Conservation (phyloP, 2,113 vertebrate genomes). For the Corythornis madagascariensis region DNA sequence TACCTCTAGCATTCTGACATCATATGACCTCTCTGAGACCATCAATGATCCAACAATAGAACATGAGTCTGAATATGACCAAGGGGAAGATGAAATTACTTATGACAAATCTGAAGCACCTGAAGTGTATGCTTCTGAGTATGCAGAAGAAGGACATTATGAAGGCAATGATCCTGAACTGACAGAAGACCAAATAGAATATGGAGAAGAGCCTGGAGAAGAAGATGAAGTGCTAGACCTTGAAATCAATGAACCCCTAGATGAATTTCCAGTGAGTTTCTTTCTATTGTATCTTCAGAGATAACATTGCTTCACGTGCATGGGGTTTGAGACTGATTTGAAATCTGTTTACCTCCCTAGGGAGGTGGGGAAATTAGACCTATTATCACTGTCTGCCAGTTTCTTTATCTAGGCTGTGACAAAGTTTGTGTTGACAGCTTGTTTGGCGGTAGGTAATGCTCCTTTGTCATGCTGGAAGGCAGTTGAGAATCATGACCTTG, state of each 20-base stretch:
- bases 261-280: slow-evolving; percentile 95
- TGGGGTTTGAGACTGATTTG: slow-evolving; percentile 75
- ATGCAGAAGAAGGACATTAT: slow-evolving; percentile 80
- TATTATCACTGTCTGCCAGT: slow-evolving; percentile 92
- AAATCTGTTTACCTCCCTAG: slow-evolving; percentile 83
- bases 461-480: slow-evolving; percentile 84
- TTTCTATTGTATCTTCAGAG: slow-evolving; percentile 78
- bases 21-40: slow-evolving; percentile 78
- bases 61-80: slow-evolving; percentile 79
- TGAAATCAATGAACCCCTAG: slow-evolving; percentile 93
- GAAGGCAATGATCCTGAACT: slow-evolving; percentile 78
- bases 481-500: slow-evolving; percentile 89
- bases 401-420: slow-evolving; percentile 94
- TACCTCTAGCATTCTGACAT: slow-evolving; percentile 76
- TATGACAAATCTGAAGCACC: slow-evolving; percentile 79
- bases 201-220: slow-evolving; percentile 79
- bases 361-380: slow-evolving; percentile 86
- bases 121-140: slow-evolving; percentile 77
- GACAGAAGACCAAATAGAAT: slow-evolving; percentile 84
- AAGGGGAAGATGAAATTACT: slow-evolving; percentile 80
- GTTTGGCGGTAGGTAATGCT: slow-evolving; percentile 88
- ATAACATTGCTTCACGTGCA: slow-evolving; percentile 78
- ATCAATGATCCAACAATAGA: slow-evolving; percentile 74
- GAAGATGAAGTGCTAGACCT: slow-evolving; percentile 94
- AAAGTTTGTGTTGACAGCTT: slow-evolving; percentile 96